These are phyloP conservation scores for Spea hammondii DNA, from an alignment of 2,797 vertebrate species.

Conservation along the genomic window DNA sequence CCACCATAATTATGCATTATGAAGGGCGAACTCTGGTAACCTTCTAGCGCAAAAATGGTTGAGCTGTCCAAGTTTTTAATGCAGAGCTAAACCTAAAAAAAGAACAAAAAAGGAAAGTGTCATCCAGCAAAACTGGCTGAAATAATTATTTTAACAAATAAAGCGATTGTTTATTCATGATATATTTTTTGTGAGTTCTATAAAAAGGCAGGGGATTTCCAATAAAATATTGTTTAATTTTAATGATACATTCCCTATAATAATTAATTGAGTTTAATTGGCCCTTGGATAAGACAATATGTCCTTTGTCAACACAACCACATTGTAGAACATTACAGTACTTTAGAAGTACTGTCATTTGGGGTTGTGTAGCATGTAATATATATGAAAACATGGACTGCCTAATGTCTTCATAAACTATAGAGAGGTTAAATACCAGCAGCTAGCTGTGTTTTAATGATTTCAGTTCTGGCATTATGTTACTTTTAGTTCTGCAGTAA, in stretches of 20 bases:
- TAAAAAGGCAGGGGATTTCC: background rate
- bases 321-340: background rate
- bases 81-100: too few species aligned
- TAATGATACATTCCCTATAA: background rate
- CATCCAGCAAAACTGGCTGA: too few species aligned
- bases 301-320: background rate
- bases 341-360: conserved; percentile 17
- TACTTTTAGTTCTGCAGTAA: conserved; percentile 36
- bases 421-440: conserved; percentile 37
- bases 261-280: background rate
- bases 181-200: background rate
- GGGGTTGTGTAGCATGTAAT: conserved; percentile 31
- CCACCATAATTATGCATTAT: too few species aligned
- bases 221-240: background rate
- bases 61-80: too few species aligned
- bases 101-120: too few species aligned
- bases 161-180: too few species aligned
- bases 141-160: too few species aligned
- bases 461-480: conserved; percentile 37
- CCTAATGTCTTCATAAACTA: conserved; percentile 26
- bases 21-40: too few species aligned
- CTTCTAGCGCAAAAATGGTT: too few species aligned
- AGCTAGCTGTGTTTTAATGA: conserved; percentile 46
- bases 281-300: background rate
- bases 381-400: conserved; percentile 22